Percentiles rank a stretch among this genome's conserved stretches.
Conservation (phyloP, 2,797 vertebrate species). For the Anniella stebbinsi region DNA sequence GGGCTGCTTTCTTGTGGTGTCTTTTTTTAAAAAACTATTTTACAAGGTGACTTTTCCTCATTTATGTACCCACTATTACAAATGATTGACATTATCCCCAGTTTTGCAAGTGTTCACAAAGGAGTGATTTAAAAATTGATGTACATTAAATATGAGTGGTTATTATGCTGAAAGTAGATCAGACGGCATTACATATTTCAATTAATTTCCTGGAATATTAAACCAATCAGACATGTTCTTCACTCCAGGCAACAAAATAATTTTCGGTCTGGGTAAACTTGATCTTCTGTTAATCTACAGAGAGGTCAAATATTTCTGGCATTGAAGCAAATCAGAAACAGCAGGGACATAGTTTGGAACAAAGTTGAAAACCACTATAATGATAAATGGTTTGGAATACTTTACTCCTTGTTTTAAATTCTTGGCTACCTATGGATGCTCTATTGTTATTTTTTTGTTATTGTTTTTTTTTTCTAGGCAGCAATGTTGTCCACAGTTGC, state of each 20-base stretch:
- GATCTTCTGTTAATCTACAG: conserved; percentile 36
- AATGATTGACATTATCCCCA: not conserved
- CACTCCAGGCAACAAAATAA: conserved; percentile 5
- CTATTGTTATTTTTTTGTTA: not conserved
- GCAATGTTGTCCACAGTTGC: not conserved
- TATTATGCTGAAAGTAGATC: conserved; percentile 34
- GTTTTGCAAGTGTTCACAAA: not conserved
- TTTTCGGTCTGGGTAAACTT: conserved; percentile 14
- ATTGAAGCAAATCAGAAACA: conserved; percentile 5
- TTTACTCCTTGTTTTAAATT: conserved; percentile 29
- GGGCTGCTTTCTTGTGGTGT: not conserved
- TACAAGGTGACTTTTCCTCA: conserved; percentile 34
- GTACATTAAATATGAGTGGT: conserved; percentile 1
- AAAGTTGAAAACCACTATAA: conserved; percentile 2
- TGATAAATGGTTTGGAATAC: conserved; percentile 4
- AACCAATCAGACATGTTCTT: conserved; percentile 13
- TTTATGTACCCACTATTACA: conserved; percentile 20
- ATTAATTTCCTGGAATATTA: conserved; percentile 24
- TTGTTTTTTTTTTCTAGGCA: not conserved
- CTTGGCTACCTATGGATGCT: conserved; percentile 9
- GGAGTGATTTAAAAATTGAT: conserved; percentile 13
- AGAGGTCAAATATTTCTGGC: not conserved
- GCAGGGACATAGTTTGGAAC: conserved; percentile 26
- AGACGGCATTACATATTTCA: not conserved
- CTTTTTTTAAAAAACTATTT: not conserved